These are phyloP conservation scores for Epirrhoe tristata DNA, from an alignment of 2,888 invertebrate species.

Conservation along the genomic window DNA sequence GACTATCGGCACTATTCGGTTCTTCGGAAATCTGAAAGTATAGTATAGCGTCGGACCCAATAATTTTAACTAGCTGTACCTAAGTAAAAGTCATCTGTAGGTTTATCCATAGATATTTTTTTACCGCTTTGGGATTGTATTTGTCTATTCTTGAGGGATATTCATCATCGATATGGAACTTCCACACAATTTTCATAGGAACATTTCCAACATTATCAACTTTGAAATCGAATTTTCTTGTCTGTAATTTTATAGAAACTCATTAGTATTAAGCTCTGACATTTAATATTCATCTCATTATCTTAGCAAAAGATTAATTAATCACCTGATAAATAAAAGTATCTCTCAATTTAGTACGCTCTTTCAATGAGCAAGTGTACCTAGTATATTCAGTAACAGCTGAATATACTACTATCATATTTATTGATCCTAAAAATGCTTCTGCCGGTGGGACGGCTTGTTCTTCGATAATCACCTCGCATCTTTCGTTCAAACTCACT, in stretches of 20 bases:
- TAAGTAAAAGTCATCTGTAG: background rate
- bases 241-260: conserved; percentile 50
- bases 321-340: conserved; percentile 83
- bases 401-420: conserved; percentile 78
- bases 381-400: conserved; percentile 82
- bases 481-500: conserved; percentile 63
- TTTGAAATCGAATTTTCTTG: conserved; percentile 64
- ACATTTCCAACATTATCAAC: conserved; percentile 72
- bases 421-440: conserved; percentile 54
- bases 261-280: background rate
- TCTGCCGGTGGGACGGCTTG: conserved; percentile 54
- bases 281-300: background rate
- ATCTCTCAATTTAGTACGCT: conserved; percentile 76
- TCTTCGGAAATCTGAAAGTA: conserved; percentile 26
- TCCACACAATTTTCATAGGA: conserved; percentile 73
- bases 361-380: conserved; percentile 72
- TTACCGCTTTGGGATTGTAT: conserved; percentile 43
- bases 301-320: background rate
- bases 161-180: conserved; percentile 72
- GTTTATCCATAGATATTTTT: background rate
- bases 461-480: conserved; percentile 61
- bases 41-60: background rate
- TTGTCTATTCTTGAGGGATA: conserved; percentile 73
- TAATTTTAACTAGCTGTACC: background rate
- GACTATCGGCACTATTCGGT: conserved; percentile 13